A percentile compares a stretch with the other conserved stretches of the same genome.
Evolutionary conservation across 2,113 vertebrate genomes (phyloP).

Genomic region (Psettodes erumei): DNA sequence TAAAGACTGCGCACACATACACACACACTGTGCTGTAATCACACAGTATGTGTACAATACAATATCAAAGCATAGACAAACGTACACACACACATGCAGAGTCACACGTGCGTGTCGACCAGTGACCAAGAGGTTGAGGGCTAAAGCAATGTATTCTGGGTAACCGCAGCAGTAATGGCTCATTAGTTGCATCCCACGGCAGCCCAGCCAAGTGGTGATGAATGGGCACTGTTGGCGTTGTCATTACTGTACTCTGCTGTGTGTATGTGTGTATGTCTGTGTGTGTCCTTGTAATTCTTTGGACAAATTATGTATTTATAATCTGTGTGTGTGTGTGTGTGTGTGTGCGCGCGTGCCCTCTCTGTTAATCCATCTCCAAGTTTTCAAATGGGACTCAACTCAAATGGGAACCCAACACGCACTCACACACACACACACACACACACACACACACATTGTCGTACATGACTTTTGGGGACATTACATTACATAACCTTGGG

Average conservation of each 20-base stretch:
- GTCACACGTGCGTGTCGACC: background rate
- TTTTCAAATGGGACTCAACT: no score
- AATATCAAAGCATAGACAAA: background rate
- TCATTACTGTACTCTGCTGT: conserved; percentile 26
- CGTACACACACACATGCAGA: background rate
- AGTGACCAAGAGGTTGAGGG: conserved; percentile 14
- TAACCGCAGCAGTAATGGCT: conserved; percentile 43
- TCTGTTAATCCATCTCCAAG: no score
- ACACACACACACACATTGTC: no score
- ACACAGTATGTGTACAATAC: background rate
- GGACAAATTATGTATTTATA: background rate
- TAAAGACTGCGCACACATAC: no score
- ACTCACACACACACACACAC: no score
- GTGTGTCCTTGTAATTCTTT: background rate
- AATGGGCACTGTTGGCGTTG: conserved; percentile 39
- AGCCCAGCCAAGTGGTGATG: conserved; percentile 47
- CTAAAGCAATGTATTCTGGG: conserved; percentile 62
- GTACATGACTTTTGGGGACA: no score
- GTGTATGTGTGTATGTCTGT: conserved; percentile 10
- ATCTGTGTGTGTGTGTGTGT: conserved; percentile 4
- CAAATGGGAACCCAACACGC: no score
- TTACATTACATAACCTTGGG: no score
- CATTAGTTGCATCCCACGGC: conserved; percentile 53
- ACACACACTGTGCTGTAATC: background rate
- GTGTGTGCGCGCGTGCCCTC: background rate